These are phyloP conservation scores for Oreochromis tanganicae DNA, from an alignment of 2,113 vertebrate genomes.

Conservation along the genomic window DNA sequence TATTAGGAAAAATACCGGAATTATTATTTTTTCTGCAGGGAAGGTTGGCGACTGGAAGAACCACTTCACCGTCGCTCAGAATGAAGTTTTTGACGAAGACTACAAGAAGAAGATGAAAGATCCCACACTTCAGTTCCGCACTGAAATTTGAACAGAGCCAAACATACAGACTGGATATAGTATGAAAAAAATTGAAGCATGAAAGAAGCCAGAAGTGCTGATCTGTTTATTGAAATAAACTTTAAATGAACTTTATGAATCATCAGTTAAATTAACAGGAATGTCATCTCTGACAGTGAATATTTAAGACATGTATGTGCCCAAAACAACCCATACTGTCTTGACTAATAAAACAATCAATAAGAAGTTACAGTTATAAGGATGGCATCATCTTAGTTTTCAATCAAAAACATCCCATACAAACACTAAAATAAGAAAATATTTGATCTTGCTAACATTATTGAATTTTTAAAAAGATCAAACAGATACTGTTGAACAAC, in stretches of 20 bases:
- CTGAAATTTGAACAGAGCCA: conserved; percentile 25
- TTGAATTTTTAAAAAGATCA: background rate
- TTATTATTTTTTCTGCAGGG: conserved; percentile 4
- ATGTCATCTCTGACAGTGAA: background rate
- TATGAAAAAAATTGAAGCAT: background rate
- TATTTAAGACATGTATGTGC: background rate
- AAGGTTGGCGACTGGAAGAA: conserved; percentile 69
- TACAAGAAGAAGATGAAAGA: conserved; percentile 65
- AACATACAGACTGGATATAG: background rate
- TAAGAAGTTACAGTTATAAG: background rate
- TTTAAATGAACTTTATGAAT: background rate
- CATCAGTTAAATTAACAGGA: background rate
- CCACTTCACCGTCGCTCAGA: conserved; percentile 64
- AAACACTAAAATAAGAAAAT: too few species aligned
- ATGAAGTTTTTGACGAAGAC: conserved; percentile 61
- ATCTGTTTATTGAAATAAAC: background rate
- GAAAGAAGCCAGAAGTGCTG: background rate
- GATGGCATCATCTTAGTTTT: too few species aligned
- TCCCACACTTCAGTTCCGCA: conserved; percentile 39
- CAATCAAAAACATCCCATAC: too few species aligned
- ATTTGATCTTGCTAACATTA: too few species aligned
- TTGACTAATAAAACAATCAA: background rate
- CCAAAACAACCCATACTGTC: background rate
- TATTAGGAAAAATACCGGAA: background rate
- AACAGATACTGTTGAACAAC: background rate